Conservation (phyloP, 2,113 vertebrate genomes). For the Mesitornis unicolor region DNA sequence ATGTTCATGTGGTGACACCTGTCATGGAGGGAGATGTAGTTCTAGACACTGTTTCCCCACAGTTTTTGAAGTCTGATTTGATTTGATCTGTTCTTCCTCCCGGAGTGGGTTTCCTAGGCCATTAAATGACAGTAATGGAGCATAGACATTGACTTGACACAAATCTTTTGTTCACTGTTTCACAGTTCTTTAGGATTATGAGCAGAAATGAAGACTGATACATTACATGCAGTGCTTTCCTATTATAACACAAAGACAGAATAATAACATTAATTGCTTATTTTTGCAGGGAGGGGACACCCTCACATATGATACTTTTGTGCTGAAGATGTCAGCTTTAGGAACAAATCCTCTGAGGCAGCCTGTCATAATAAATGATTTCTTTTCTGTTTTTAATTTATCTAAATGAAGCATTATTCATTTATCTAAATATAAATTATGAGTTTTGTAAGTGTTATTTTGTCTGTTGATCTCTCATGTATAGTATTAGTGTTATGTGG, state of each 20-base stretch:
- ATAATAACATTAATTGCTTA: background rate
- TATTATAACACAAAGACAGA: background rate
- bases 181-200: background rate
- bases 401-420: no score
- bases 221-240: background rate
- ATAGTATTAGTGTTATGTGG: no score
- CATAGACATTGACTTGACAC: background rate
- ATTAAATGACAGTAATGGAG: background rate
- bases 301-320: background rate
- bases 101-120: background rate
- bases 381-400: background rate
- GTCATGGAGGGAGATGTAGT: background rate
- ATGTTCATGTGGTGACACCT: background rate
- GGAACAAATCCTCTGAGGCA: background rate
- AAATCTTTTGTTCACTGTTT: background rate
- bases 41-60: background rate
- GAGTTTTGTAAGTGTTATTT: background rate
- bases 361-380: background rate
- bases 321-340: background rate
- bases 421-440: background rate
- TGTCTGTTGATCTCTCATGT: background rate
- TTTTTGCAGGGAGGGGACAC: background rate
- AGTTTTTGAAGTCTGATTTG: background rate
- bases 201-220: background rate
- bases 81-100: background rate